Base-by-base conservation (phyloP, 2,113 vertebrate genomes). In the Phoenicopterus ruber region DNA sequence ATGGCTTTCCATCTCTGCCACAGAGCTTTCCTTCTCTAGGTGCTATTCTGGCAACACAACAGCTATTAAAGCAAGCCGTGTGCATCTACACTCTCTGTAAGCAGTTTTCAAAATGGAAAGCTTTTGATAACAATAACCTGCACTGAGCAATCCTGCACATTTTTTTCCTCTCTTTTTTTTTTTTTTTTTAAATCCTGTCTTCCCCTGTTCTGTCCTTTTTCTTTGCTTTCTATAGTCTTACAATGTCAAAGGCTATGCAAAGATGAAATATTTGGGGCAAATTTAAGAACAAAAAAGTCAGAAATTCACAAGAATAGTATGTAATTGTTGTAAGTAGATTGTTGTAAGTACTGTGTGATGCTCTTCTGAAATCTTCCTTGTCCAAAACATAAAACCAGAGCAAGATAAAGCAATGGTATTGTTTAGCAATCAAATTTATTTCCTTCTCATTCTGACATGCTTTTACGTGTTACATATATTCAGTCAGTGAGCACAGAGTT, bases 1-100 rank as follows among this genome's bases (percentile, higher is more conserved):
- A 0, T 47, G 50, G 36, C n/a, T 50, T 90, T 96, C 78, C 49
- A 80, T 95, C 92, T 95, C 78, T 95, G 94, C 73, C 90, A 88
- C 34, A 34, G 28, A 57, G 18, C 7, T 88, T 85, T 88, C 46
- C 22, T 82, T 49, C 50, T 93, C 42, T 87, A 79, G 91, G 69
- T 92, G 34, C 10, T 86, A 8, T 66, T 82, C 66, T 85, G 49
- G 58, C 74, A 90, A 10, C 11, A 17, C 10, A 90, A 71, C 22
- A 70, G 67, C 31, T 50, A 11, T 76, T 59, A 69, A 82, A 80
- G 20, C 9, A 85, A 90, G 63, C 52, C 49, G 22, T 42, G 72
- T 83, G 25, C 12, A 38, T 57, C 69, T 81, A 26, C 5, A 14
- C 7, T 38, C 32, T 38, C 38, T 25, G 24, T 69, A 80, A 59